Percentiles rank a stretch among this genome's conserved stretches.
These are phyloP conservation scores for Heteromyza rotundicornis DNA, from an alignment of 2,888 invertebrate genomes.

Conservation along the genomic window DNA sequence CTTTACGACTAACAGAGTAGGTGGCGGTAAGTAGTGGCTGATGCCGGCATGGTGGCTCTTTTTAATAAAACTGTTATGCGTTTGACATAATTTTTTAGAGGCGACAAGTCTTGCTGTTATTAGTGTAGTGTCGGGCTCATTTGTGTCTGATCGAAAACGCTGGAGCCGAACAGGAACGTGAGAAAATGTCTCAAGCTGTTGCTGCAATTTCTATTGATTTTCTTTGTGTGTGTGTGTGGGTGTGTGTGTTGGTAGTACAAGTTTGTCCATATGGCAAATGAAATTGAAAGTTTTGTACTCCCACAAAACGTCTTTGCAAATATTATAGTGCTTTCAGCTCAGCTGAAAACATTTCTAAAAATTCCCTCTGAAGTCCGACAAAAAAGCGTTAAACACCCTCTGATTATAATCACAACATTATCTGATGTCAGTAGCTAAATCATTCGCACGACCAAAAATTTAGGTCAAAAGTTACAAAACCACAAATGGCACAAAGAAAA, in stretches of 20 bases:
- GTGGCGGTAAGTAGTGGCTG: constrained; percentile 6
- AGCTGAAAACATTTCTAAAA: neutral
- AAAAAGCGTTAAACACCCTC: too few relatives aligned
- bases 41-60: neutral
- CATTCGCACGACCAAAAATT: neutral
- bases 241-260: too few relatives aligned
- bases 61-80: constrained; percentile 12
- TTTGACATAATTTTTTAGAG: constrained; percentile 20
- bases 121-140: neutral
- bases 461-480: neutral
- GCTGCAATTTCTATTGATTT: constrained; percentile 19
- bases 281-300: too few relatives aligned
- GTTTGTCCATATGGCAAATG: too few relatives aligned
- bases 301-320: too few relatives aligned
- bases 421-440: too few relatives aligned
- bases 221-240: too few relatives aligned
- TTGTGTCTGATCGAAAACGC: neutral
- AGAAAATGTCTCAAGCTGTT: neutral
- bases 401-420: too few relatives aligned
- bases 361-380: too few relatives aligned
- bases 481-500: neutral
- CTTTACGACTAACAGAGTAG: neutral
- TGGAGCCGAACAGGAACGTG: neutral
- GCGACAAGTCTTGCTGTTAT: constrained; percentile 5
- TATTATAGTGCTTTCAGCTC: too few relatives aligned